Base-by-base conservation (phyloP, 2,888 invertebrate species). In the Masnerella sp. region DNA sequence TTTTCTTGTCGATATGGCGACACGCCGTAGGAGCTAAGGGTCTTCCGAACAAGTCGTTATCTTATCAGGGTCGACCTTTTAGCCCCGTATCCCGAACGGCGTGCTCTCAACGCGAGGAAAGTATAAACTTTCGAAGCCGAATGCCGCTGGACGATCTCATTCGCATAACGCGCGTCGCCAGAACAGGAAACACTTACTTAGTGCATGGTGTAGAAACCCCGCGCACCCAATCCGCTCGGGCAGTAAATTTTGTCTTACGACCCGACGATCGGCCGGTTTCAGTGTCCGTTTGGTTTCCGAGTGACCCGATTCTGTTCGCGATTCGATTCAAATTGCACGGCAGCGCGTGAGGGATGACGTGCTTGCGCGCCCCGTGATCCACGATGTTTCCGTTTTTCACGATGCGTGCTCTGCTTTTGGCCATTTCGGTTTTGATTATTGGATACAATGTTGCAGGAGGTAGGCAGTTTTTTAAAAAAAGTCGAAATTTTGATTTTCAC, bases 111-210 rank as follows among this genome's bases (percentile, higher is more conserved):
- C 77, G 38, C 75, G 65, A 73, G 75, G 78, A 80, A 80, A 79
- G 58, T 75, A 74, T 73, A 61, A 76, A 79, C 77, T 77, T 79
- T 78, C 78, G 79, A 76, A 72, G 72, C 52, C 76, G 74, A 76
- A 75, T 75, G 58, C 65, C 52, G 28, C 40, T 36, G 52, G 51
- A 45, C 62, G 65, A 61, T 77, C 67, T 77, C 82, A 84, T 82
- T 84, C 81, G 80, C 79, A 77, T 77, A 78, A 77, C 72, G 78
- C 73, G 75, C 77, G 77, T 76, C 77, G 68, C 73, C 76, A 75
- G 77, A 78, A 79, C 84, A 85, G 85, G 85, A 85, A 85, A 81
- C 80, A 80, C 84, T 85, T 83, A 82, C 78, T 85, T 85, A 85
- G 82, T 67, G 65, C 59, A 52, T 65, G 74, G 73, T 78, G 75